phyloP scores from a whole-genome alignment of 2,888 invertebrate genomes.

The Clusia tigrina region DNA sequence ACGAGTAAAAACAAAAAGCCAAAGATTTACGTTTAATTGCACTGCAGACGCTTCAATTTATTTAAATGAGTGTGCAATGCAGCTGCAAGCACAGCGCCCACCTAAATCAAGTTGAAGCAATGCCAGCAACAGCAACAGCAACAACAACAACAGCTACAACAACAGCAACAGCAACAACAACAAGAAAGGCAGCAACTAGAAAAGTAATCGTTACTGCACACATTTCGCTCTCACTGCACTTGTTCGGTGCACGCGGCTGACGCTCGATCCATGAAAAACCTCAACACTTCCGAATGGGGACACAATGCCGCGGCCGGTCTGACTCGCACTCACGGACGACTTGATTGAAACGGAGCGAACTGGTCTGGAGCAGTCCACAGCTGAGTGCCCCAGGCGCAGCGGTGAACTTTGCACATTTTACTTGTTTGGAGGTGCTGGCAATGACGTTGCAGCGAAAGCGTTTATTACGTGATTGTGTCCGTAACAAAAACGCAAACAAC shows the following conservation, averaged over 20 bases:
- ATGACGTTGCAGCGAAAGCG: conserved; percentile 55
- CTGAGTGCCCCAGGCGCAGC: not conserved
- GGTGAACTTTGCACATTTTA: conserved; percentile 27
- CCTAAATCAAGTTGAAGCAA: too few relatives aligned
- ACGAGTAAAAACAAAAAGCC: too few relatives aligned
- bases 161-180: not conserved
- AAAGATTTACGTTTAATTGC: too few relatives aligned
- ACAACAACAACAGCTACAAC: too few relatives aligned
- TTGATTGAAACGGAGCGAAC: too few relatives aligned
- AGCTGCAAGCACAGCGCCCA: too few relatives aligned
- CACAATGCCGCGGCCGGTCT: not conserved
- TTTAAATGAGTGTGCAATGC: too few relatives aligned
- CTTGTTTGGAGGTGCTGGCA: conserved; percentile 37
- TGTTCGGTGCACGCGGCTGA: too few relatives aligned
- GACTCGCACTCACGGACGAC: not conserved
- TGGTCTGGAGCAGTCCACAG: too few relatives aligned
- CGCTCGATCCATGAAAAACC: not conserved
- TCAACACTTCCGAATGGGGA: not conserved
- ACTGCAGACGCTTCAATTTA: too few relatives aligned
- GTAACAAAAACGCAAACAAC: conserved; percentile 22
- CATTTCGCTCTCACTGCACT: too few relatives aligned
- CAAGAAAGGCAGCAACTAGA: not conserved
- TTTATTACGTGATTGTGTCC: conserved; percentile 48
- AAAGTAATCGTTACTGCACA: not conserved
- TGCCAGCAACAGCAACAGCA: too few relatives aligned